Conservation (phyloP, 2,888 invertebrate genomes). For the Phymatocera aterrima region DNA sequence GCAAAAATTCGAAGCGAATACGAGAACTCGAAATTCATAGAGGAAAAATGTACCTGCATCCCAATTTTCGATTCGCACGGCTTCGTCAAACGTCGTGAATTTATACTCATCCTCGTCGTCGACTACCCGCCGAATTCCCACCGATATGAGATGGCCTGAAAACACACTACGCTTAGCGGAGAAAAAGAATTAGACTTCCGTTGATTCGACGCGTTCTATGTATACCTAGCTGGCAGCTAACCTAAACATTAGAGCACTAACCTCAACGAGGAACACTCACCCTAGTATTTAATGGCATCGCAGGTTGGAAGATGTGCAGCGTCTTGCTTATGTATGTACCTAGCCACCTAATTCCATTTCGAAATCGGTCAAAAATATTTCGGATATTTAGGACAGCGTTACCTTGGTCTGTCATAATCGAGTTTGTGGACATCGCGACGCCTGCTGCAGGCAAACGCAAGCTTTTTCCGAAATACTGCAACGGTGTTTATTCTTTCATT, state of each 20-base stretch:
- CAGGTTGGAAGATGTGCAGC: no score
- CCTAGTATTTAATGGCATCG: neutral
- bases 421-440: neutral
- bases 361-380: constrained; percentile 35
- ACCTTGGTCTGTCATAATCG: constrained; percentile 10
- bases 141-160: neutral
- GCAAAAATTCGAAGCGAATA: no score
- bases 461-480: neutral
- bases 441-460: neutral
- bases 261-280: neutral
- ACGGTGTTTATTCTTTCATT: neutral
- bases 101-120: neutral
- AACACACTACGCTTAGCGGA: neutral
- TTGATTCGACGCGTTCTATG: constrained; percentile 18
- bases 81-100: neutral
- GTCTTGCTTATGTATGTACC: no score
- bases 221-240: constrained; percentile 16
- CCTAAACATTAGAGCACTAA: constrained; percentile 12
- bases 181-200: neutral
- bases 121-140: neutral
- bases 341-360: constrained; percentile 29
- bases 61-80: neutral
- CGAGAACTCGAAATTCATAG: no score
- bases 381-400: constrained; percentile 29
- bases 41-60: no score